phyloP scores from a whole-genome alignment of 2,113 vertebrate species.

The Ochotona princeps region DNA sequence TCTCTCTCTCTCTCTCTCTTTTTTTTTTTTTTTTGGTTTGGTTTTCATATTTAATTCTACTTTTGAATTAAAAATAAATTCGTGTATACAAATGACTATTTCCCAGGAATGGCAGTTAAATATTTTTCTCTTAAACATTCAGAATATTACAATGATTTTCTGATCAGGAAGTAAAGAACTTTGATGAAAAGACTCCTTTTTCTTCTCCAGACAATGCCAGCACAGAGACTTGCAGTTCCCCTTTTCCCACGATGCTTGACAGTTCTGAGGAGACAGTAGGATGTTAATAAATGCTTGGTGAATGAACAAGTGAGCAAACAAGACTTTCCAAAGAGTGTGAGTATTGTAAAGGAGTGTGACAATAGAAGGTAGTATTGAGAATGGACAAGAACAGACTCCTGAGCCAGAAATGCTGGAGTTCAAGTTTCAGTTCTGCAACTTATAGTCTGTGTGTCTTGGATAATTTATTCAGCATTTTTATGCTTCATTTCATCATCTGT shows the following conservation, averaged over 20 bases:
- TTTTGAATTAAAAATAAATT: not conserved
- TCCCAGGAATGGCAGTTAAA: not conserved
- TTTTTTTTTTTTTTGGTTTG: not conserved
- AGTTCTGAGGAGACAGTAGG: constrained; percentile 12
- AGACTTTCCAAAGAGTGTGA: constrained; percentile 24
- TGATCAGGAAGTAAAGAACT: not conserved
- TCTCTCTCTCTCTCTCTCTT: no score
- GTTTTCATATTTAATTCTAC: not conserved
- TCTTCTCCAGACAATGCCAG: constrained; percentile 8
- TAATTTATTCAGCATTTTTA: not conserved
- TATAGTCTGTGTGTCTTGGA: not conserved
- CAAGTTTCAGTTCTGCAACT: not conserved
- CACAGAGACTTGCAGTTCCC: not conserved
- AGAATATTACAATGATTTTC: not conserved
- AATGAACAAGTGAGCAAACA: constrained; percentile 24
- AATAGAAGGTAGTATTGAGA: not conserved
- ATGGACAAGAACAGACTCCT: not conserved
- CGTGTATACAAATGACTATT: not conserved
- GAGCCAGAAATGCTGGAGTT: not conserved
- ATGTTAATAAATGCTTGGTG: constrained; percentile 34
- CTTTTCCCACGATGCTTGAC: not conserved
- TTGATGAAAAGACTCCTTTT: not conserved
- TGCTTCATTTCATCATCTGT: not conserved
- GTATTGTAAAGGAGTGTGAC: not conserved
- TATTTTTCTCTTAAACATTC: not conserved